Evolutionary conservation across 2,888 invertebrate genomes (phyloP).

Genomic region (Fragum sueziense): DNA sequence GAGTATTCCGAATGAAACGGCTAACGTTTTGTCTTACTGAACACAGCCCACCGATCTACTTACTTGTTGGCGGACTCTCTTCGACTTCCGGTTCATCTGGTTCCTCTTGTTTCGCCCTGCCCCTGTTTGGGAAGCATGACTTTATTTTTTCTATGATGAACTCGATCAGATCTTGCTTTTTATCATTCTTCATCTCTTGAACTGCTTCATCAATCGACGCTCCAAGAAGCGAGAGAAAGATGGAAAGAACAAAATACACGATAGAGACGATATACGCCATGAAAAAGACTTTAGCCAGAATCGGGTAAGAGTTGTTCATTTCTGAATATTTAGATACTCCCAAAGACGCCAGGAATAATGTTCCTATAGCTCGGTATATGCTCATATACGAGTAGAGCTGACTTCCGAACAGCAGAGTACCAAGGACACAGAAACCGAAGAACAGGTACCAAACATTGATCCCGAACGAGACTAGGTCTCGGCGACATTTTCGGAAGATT

Average conservation of each 20-base stretch:
- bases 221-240: conserved; percentile 61
- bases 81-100: no score
- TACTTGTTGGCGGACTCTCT: no score
- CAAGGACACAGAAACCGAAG: conserved; percentile 57
- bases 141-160: not conserved
- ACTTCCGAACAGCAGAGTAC: conserved; percentile 59
- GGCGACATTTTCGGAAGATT: conserved; percentile 29
- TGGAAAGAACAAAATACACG: conserved; percentile 52
- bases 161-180: conserved; percentile 13
- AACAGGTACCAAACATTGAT: conserved; percentile 59
- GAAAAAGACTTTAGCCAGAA: conserved; percentile 65
- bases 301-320: conserved; percentile 52
- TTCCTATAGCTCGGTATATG: conserved; percentile 52
- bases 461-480: conserved; percentile 63
- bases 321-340: conserved; percentile 64
- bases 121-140: no score
- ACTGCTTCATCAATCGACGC: conserved; percentile 22
- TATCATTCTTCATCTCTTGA: conserved; percentile 13
- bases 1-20: no score
- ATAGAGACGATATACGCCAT: conserved; percentile 16
- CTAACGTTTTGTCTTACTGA: no score
- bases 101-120: no score
- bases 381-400: conserved; percentile 55
- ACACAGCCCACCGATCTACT: no score
- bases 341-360: conserved; percentile 64